Evolutionary conservation across 2,888 invertebrate genomes (phyloP).

Genomic region (Tupiocoris notatus): DNA sequence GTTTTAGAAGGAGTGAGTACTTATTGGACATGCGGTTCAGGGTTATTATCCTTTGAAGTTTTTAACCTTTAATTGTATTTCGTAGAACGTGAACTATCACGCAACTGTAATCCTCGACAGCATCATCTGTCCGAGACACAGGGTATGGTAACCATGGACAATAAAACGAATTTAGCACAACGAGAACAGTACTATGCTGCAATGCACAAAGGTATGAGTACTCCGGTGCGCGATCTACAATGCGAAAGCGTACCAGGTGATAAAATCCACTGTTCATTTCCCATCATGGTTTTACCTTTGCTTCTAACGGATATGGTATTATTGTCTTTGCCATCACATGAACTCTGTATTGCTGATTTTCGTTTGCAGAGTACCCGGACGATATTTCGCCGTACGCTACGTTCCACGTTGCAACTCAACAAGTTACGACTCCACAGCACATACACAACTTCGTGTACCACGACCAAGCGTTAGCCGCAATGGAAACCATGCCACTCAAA

Average conservation of each 20-base stretch:
- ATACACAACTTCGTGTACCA: conserved; percentile 52
- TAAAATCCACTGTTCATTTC: no score
- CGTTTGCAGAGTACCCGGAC: conserved; percentile 53
- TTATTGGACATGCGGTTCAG: no score
- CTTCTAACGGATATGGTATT: no score
- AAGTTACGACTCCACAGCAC: conserved; percentile 50
- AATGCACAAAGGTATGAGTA: conserved; percentile 50
- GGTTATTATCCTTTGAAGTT: background rate
- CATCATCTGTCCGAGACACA: conserved; percentile 46
- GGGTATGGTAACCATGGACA: conserved; percentile 51
- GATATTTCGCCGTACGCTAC: conserved; percentile 54
- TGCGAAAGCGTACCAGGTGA: conserved; percentile 51
- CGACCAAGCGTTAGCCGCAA: conserved; percentile 51
- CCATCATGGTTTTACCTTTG: no score
- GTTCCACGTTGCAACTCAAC: conserved; percentile 52
- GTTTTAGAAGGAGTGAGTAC: conserved; percentile 52
- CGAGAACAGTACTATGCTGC: conserved; percentile 52
- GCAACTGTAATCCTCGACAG: conserved; percentile 24
- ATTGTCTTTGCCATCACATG: no score
- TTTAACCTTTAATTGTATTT: background rate
- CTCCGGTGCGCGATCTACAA: conserved; percentile 48
- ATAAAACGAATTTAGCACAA: conserved; percentile 52
- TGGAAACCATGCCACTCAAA: conserved; percentile 52
- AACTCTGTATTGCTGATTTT: no score
- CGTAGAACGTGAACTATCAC: conserved; percentile 19